Evolutionary conservation across 2,888 invertebrate genomes (phyloP), one percentile per base, ranked within the genome.

Genomic region (Aporophyla nigra): DNA sequence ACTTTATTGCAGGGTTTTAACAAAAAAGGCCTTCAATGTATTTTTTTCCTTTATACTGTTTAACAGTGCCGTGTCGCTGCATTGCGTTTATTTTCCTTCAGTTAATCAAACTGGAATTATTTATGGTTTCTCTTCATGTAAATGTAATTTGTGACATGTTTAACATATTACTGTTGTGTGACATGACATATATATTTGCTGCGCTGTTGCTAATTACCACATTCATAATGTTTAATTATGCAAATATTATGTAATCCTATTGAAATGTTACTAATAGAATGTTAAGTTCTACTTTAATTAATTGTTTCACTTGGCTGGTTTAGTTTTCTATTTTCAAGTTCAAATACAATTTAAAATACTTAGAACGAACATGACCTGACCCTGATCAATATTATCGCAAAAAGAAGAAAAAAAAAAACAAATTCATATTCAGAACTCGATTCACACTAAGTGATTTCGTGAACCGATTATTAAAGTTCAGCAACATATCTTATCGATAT

Each of bases 21-120:
- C 14, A 63, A 78, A 62, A 59, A 49, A 54, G 24, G 5, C 49
- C 46, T 56, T 51, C 7, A 43, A 14, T 14, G 9, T 53, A 56
- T 69, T 61, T 67, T 69, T 61, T 67, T 16, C 51, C n/a, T 59
- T 49, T 33, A 49, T 65, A 69, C 54, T 40, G 49, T 74, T 68
- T 21, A n/a, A 56, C 54, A 10, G 53, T 68, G n/a, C 21, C 69
- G 27, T 46, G 62, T 59, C 68, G 73, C 80, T 86, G 87, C 82
- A 78, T 81, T 80, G 81, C 80, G 83, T 86, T 87, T 84, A 74
- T 88, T 85, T 86, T 68, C 74, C 61, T 84, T 80, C 65, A 59
- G 71, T 85, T 88, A 89, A 88, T 89, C 86, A 88, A 79, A 82
- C 71, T 74, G 75, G 78, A 72, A 83, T 86, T 84, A 84, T 83